These are phyloP conservation scores for Drosophila siamana DNA, from an alignment of 2,888 invertebrate species.

Conservation along the genomic window DNA sequence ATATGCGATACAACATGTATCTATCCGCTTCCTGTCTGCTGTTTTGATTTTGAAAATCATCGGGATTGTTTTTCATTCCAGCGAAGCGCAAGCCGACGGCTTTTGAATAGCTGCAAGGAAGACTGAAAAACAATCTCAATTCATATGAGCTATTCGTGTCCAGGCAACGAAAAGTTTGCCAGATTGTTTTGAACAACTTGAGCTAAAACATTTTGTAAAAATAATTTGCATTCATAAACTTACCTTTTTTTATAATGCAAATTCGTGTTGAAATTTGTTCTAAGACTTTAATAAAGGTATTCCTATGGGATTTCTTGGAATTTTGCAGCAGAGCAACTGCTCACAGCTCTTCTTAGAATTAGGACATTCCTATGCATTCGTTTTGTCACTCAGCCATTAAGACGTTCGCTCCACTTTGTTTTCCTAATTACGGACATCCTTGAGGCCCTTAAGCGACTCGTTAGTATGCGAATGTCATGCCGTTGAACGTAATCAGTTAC, in stretches of 20 bases:
- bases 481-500: slow-evolving; percentile 1
- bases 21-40: neutral
- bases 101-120: neutral
- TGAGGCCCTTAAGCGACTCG: neutral
- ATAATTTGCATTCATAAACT: neutral
- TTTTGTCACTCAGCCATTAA: neutral
- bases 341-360: neutral
- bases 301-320: neutral
- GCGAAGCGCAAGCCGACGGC: neutral
- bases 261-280: neutral
- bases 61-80: neutral
- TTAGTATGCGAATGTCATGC: slow-evolving; percentile 14
- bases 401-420: neutral
- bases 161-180: neutral
- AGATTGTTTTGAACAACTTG: neutral
- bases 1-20: neutral
- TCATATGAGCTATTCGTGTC: neutral
- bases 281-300: neutral
- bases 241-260: neutral
- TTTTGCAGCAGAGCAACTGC: neutral
- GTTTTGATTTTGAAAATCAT: too few relatives aligned
- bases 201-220: neutral
- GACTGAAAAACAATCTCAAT: neutral
- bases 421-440: slow-evolving; percentile 5
- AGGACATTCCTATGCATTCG: neutral